Conservation (phyloP, 2,113 vertebrate genomes). For the Corydoras maculifer region DNA sequence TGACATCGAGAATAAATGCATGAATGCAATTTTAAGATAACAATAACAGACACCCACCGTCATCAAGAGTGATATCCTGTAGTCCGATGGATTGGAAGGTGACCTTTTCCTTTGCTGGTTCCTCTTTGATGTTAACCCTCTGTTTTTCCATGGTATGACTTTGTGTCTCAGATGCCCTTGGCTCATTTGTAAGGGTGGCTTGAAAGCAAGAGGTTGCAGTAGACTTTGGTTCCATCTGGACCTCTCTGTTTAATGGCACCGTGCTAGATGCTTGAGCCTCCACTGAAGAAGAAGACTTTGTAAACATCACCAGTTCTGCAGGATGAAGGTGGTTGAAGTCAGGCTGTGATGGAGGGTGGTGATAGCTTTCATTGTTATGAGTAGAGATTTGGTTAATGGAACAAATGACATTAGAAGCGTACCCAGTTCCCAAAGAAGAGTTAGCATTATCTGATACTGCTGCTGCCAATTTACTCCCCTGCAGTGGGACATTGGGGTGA, state of each 20-base stretch:
- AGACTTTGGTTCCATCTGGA: constrained; percentile 50
- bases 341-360: constrained; percentile 8
- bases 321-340: background rate
- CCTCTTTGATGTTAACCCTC: constrained; percentile 74
- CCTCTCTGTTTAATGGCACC: constrained; percentile 44
- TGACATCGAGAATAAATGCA: no score
- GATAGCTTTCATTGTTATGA: constrained; percentile 19
- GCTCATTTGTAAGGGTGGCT: constrained; percentile 50
- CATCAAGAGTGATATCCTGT: constrained; percentile 92
- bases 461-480: constrained; percentile 9
- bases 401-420: constrained; percentile 17
- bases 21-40: background rate
- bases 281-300: constrained; percentile 58
- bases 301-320: background rate
- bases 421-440: constrained; percentile 10
- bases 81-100: constrained; percentile 74
- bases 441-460: constrained; percentile 25
- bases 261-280: no score
- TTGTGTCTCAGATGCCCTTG: constrained; percentile 52
- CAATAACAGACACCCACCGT: constrained; percentile 71
- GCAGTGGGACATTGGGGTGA: constrained; percentile 9
- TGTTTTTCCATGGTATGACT: constrained; percentile 59
- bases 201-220: constrained; percentile 58
- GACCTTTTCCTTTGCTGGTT: constrained; percentile 75
- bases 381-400: constrained; percentile 16